Conservation (phyloP, 2,797 vertebrate genomes). For the Poeciliopsis gracilis region DNA sequence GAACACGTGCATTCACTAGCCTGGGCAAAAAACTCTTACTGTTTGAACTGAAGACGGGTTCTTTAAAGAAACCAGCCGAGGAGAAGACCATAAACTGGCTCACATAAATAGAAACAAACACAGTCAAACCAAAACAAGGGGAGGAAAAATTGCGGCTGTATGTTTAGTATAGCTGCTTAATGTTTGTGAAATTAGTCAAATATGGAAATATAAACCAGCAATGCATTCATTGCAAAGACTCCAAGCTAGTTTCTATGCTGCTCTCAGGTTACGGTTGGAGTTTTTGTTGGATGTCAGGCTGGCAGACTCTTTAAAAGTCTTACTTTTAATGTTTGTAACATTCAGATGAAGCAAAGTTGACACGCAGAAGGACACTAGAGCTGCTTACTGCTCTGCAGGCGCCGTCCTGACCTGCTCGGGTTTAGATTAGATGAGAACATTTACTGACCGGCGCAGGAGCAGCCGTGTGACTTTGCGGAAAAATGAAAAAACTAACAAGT, state of each 20-base stretch:
- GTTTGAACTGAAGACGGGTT: neutral
- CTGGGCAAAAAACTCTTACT: neutral
- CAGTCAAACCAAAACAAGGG: neutral
- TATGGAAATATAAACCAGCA: neutral
- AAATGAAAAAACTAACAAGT: neutral
- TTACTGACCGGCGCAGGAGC: neutral
- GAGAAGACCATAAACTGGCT: neutral
- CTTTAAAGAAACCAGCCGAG: neutral
- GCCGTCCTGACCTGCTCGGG: neutral
- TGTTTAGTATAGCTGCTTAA: neutral
- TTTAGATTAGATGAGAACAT: neutral
- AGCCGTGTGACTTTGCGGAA: neutral
- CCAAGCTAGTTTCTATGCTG: neutral
- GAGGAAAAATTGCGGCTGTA: neutral
- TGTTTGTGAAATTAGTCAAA: neutral
- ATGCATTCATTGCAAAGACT: neutral
- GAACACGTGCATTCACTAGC: neutral
- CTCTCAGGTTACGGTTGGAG: neutral
- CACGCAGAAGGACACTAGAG: neutral
- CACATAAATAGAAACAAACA: conserved; percentile 2
- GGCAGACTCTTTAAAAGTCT: neutral
- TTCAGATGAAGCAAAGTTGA: neutral
- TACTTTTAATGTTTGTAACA: neutral
- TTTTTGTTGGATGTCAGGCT: neutral
- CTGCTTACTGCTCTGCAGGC: neutral